Evolutionary conservation across 2,888 invertebrate genomes (phyloP).

Genomic region (Phortica okadai): DNA sequence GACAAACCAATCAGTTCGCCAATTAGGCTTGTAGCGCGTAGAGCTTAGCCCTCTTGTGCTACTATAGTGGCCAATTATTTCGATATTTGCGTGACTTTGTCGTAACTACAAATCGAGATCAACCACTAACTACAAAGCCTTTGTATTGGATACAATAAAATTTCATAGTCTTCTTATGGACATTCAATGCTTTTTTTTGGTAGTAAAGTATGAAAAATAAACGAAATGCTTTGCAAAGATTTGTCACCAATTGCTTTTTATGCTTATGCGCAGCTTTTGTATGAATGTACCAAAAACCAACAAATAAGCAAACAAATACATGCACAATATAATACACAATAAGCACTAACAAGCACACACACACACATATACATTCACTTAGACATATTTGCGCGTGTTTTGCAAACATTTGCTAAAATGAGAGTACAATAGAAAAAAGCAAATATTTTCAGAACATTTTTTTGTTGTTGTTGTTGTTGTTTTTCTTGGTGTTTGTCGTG

Average conservation of each 20-base stretch:
- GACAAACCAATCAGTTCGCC: not conserved
- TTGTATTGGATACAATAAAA: not conserved
- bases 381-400: not conserved
- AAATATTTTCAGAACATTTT: slow-evolving; percentile 11
- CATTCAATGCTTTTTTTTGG: not conserved
- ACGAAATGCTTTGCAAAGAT: not conserved
- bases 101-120: not conserved
- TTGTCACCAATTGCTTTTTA: slow-evolving; percentile 32
- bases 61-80: not conserved
- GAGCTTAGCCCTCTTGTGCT: no score
- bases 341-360: not conserved
- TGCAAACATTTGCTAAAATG: not conserved
- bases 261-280: slow-evolving; percentile 39
- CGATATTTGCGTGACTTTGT: not conserved
- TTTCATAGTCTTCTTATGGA: slow-evolving; percentile 6
- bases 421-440: not conserved
- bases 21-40: not conserved
- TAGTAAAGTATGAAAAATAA: not conserved
- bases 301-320: not conserved
- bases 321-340: slow-evolving; percentile 7
- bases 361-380: slow-evolving; percentile 9
- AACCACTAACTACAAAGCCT: not conserved
- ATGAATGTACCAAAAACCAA: not conserved
- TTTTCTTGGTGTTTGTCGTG: not conserved
- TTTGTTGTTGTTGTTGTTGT: not conserved